Evolutionary conservation across 2,113 vertebrate species (phyloP).

Genomic region (Etia nguti): DNA sequence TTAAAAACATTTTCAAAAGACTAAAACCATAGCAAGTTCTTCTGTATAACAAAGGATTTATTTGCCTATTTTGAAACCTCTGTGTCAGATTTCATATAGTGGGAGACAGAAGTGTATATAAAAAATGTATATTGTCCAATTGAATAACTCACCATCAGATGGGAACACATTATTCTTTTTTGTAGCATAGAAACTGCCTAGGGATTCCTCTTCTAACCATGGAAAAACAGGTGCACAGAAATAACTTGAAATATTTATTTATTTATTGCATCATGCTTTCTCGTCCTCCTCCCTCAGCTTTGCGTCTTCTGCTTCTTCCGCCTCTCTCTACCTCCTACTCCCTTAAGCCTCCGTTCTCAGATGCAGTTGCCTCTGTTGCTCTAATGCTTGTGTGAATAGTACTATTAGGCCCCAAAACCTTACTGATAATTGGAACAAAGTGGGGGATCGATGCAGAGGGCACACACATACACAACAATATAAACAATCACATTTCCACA

Average conservation of each 20-base stretch:
- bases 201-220: neutral
- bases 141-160: neutral
- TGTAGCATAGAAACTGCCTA: neutral
- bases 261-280: neutral
- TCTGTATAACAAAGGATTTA: neutral
- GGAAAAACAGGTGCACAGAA: neutral
- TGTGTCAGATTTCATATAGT: neutral
- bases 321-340: neutral
- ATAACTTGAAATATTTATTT: neutral
- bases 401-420: slow-evolving; percentile 51
- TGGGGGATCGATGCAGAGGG: slow-evolving; percentile 50
- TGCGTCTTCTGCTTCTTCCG: neutral
- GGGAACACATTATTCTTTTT: neutral
- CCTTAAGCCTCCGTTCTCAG: neutral
- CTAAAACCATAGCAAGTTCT: neutral
- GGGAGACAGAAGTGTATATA: neutral
- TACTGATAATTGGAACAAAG: slow-evolving; percentile 68
- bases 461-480: slow-evolving; percentile 15
- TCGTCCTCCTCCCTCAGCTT: neutral
- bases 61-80: neutral
- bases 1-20: neutral
- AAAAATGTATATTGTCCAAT: neutral
- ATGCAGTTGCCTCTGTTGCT: slow-evolving; percentile 24
- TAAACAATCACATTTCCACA: slow-evolving; percentile 41
- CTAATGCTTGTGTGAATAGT: slow-evolving; percentile 55